phyloP scores from a whole-genome alignment of 2,797 vertebrate species.

The Xyrichtys novacula region DNA sequence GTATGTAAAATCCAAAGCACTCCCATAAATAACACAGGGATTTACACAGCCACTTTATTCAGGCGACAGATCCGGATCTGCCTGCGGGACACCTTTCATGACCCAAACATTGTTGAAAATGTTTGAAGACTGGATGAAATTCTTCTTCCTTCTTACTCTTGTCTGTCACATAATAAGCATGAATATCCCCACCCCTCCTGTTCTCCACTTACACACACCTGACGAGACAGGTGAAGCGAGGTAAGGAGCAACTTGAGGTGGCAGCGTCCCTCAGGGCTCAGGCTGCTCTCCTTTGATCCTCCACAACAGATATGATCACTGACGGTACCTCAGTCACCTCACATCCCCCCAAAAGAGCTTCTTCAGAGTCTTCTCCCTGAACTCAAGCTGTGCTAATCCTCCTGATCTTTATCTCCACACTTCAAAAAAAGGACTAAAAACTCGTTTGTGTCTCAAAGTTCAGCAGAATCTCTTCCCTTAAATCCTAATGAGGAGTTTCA shows the following conservation, averaged over 20 bases:
- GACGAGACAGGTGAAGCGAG: conserved; percentile 65
- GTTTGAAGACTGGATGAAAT: conserved; percentile 20
- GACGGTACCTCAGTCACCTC: conserved; percentile 45
- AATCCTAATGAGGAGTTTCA: conserved; percentile 70
- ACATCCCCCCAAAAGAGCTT: conserved; percentile 22
- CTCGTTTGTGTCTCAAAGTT: conserved; percentile 58
- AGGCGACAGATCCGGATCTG: conserved; percentile 19
- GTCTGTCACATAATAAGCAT: conserved; percentile 8
- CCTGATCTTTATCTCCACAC: conserved; percentile 77
- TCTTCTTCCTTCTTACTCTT: conserved; percentile 13
- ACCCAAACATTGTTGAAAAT: conserved; percentile 11
- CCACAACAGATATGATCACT: conserved; percentile 81
- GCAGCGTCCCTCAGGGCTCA: conserved; percentile 70
- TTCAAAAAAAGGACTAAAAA: conserved; percentile 65
- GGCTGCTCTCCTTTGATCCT: conserved; percentile 80
- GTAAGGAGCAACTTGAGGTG: conserved; percentile 55
- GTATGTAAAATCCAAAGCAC: conserved; percentile 8
- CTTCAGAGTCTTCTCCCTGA: conserved; percentile 45
- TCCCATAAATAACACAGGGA: conserved; percentile 22
- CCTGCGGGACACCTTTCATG: conserved; percentile 39
- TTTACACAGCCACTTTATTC: conserved; percentile 10
- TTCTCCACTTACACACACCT: conserved; percentile 48
- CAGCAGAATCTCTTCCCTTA: conserved; percentile 51
- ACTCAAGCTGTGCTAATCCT: conserved; percentile 74
- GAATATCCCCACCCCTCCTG: conserved; percentile 1